Percentiles rank a stretch among this genome's conserved stretches.
phyloP scores from a whole-genome alignment of 1,140 invertebrate species.

The Campoletis sonorensis region DNA sequence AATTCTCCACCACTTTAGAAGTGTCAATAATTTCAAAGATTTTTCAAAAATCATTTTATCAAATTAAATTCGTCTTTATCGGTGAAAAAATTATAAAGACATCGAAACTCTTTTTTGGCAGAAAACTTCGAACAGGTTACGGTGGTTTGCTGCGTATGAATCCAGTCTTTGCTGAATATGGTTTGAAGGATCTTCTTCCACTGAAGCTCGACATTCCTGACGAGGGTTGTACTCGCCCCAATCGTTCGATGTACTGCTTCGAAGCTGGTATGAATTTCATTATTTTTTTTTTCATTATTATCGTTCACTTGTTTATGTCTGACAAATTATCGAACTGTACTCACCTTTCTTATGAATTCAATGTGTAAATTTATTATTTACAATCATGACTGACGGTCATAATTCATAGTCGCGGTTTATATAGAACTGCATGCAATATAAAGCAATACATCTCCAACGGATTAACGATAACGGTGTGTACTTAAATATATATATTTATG shows the following conservation, averaged over 20 bases:
- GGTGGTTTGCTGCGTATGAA: constrained; percentile 91
- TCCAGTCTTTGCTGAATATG: constrained; percentile 91
- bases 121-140: constrained; percentile 87
- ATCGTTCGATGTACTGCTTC: constrained; percentile 93
- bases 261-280: constrained; percentile 84
- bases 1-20: too few relatives aligned
- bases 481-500: background rate
- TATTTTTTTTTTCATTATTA: constrained; percentile 35
- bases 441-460: too few relatives aligned
- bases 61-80: background rate
- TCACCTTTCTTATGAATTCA: background rate
- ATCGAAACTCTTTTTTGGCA: constrained; percentile 64
- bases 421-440: too few relatives aligned
- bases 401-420: too few relatives aligned
- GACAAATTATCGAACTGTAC: background rate
- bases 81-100: background rate
- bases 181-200: constrained; percentile 91
- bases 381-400: too few relatives aligned
- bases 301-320: background rate
- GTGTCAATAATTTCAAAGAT: too few relatives aligned
- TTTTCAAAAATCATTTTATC: too few relatives aligned
- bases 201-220: constrained; percentile 94
- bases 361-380: background rate
- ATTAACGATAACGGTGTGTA: too few relatives aligned
- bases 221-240: constrained; percentile 93